A percentile compares a stretch with the other conserved stretches of the same genome.
Evolutionary conservation across 1,140 invertebrate genomes (phyloP).

Genomic region (Bombus huntii): DNA sequence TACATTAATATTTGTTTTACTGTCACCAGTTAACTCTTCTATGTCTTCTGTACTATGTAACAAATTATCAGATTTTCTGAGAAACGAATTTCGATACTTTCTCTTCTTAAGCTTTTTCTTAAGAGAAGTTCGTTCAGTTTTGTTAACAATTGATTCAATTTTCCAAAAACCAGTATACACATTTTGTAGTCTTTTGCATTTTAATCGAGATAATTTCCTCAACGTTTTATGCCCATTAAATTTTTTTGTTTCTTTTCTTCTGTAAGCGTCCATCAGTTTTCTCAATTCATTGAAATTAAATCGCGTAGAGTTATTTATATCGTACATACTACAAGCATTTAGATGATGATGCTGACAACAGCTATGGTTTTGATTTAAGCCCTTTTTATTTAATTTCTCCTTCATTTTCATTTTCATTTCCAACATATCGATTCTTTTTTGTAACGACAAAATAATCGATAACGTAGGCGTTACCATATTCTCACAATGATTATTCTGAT

Average conservation of each 20-base stretch:
- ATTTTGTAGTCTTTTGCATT: constrained; percentile 10
- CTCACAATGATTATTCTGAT: not conserved
- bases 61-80: not conserved
- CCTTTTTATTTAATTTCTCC: constrained; percentile 35
- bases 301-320: not conserved
- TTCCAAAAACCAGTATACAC: not conserved
- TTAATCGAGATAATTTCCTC: not conserved
- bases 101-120: constrained; percentile 10
- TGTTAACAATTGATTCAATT: not conserved
- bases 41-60: not conserved
- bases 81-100: not conserved
- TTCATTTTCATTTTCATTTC: constrained; percentile 67
- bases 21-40: not conserved
- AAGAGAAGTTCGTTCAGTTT: not conserved
- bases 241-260: not conserved
- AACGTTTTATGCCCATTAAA: not conserved
- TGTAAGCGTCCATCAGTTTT: not conserved
- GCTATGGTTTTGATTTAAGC: not conserved
- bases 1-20: not conserved
- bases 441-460: constrained; percentile 49
- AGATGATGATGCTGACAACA: not conserved
- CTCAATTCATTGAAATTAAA: constrained; percentile 33
- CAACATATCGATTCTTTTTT: constrained; percentile 60
- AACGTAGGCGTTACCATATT: not conserved
- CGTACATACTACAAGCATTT: not conserved